Evolutionary conservation across 2,888 invertebrate genomes (phyloP).

Genomic region (Exephanes ischioxanthus): DNA sequence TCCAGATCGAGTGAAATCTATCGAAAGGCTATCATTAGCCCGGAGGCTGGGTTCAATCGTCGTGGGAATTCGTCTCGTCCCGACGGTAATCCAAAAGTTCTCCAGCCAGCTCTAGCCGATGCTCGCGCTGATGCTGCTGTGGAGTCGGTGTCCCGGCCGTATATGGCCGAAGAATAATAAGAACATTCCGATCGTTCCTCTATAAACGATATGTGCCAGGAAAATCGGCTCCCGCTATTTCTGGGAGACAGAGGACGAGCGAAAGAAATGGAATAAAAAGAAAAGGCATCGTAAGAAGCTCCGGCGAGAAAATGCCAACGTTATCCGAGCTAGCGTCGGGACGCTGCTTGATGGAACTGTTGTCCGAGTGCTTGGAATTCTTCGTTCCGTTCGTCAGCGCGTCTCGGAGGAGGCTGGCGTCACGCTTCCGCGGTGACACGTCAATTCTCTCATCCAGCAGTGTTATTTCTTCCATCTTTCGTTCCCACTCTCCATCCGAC

Average conservation of each 20-base stretch:
- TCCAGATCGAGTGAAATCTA: slow-evolving; percentile 53
- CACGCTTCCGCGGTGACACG: slow-evolving; percentile 48
- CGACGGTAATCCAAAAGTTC: slow-evolving; percentile 61
- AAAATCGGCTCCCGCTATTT: slow-evolving; percentile 62
- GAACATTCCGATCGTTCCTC: slow-evolving; percentile 56
- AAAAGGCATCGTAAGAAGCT: slow-evolving; percentile 65
- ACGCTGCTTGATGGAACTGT: slow-evolving; percentile 59
- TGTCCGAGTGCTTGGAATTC: slow-evolving; percentile 74
- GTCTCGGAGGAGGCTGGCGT: slow-evolving; percentile 42
- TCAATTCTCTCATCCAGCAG: slow-evolving; percentile 40
- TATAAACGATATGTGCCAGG: slow-evolving; percentile 50
- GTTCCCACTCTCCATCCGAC: background rate
- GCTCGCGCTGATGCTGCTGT: background rate
- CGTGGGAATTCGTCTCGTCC: slow-evolving; percentile 61
- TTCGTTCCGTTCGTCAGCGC: slow-evolving; percentile 65
- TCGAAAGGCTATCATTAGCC: slow-evolving; percentile 65
- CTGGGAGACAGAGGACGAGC: slow-evolving; percentile 48
- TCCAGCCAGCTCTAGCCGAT: background rate
- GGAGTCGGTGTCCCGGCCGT: background rate
- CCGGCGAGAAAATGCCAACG: slow-evolving; percentile 44
- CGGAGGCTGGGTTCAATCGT: slow-evolving; percentile 55
- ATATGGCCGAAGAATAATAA: slow-evolving; percentile 56
- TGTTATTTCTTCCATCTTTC: slow-evolving; percentile 17
- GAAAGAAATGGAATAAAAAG: slow-evolving; percentile 15
- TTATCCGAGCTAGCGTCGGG: slow-evolving; percentile 61